A percentile compares a stretch with the other conserved stretches of the same genome.
phyloP scores from a whole-genome alignment of 2,113 vertebrate genomes.

The Smithornis capensis region DNA sequence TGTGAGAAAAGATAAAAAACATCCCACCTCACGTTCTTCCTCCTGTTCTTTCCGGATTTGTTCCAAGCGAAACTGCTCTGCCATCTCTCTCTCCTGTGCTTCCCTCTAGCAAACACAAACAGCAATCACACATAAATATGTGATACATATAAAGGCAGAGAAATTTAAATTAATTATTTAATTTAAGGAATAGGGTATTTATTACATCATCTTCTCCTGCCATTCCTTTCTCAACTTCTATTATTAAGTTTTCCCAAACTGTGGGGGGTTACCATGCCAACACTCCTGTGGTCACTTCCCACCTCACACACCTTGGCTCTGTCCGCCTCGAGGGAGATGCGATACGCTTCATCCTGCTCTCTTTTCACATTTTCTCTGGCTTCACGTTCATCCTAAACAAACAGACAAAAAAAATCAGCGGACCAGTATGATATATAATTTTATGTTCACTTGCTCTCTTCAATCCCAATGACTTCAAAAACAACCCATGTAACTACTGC shows the following conservation, averaged over 20 bases:
- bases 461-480: neutral
- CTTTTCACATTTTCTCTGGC: conserved; percentile 97
- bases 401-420: neutral
- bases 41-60: conserved; percentile 95
- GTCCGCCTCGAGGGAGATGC: conserved; percentile 95
- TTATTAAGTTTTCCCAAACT: neutral
- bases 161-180: neutral
- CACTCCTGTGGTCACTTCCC: neutral
- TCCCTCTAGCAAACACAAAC: conserved; percentile 83
- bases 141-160: neutral
- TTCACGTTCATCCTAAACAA: conserved; percentile 90
- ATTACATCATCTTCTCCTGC: neutral
- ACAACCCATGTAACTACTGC: neutral
- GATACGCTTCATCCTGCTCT: conserved; percentile 97
- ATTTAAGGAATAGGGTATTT: neutral
- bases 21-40: conserved; percentile 92
- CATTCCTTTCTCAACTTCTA: neutral
- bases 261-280: neutral
- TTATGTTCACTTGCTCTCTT: neutral
- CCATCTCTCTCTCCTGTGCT: conserved; percentile 95
- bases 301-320: conserved; percentile 88
- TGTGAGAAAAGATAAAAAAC: neutral
- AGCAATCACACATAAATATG: neutral
- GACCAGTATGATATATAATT: neutral
- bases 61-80: conserved; percentile 93